Conservation (phyloP, 2,113 vertebrate genomes). For the Raphicerus campestris region DNA sequence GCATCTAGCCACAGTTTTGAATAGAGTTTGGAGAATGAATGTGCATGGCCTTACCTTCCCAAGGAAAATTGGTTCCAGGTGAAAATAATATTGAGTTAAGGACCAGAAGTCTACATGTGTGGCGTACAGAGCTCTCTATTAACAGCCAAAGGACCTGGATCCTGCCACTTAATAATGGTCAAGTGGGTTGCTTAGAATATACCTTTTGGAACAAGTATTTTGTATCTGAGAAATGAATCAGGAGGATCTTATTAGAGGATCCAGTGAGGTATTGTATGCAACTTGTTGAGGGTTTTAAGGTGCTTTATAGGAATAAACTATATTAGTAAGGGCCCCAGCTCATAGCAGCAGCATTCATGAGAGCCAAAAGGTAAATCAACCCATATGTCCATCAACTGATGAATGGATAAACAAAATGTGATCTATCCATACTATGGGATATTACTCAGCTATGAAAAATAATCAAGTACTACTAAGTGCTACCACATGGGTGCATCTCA, state of each 20-base stretch:
- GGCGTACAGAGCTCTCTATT: neutral
- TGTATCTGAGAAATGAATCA: neutral
- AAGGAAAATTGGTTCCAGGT: neutral
- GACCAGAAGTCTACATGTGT: neutral
- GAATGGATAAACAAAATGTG: neutral
- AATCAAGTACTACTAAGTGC: neutral
- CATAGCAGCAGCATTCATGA: neutral
- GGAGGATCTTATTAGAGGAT: neutral
- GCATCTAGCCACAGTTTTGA: neutral
- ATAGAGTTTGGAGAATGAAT: neutral
- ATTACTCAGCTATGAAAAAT: neutral
- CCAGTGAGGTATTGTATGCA: neutral
- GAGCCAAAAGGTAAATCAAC: neutral
- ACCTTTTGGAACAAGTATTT: neutral
- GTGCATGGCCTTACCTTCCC: neutral
- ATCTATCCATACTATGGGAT: neutral
- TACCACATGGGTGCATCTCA: neutral
- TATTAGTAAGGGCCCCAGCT: neutral
- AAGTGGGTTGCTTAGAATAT: neutral
- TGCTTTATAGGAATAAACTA: neutral
- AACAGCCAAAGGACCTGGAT: neutral
- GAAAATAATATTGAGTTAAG: neutral
- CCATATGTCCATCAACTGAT: neutral
- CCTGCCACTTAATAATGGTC: neutral
- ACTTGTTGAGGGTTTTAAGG: neutral